Percentiles rank a stretch among this genome's conserved stretches.
Evolutionary conservation across 2,888 invertebrate genomes (phyloP).

Genomic region (Macroteleia sp.): DNA sequence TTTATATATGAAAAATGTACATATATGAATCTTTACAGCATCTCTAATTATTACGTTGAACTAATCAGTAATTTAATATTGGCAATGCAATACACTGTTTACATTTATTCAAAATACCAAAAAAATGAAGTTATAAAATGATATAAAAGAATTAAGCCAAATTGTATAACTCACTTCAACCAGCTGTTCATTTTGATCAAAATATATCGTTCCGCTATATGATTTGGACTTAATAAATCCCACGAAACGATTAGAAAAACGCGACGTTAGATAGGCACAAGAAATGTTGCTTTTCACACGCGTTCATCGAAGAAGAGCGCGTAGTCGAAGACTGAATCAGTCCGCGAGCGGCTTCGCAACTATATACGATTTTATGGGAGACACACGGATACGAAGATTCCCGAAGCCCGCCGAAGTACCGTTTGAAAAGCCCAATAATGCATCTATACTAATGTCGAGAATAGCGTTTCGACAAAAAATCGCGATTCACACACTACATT

Average conservation of each 20-base stretch:
- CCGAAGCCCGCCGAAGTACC: slow-evolving; percentile 75
- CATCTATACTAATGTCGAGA: slow-evolving; percentile 13
- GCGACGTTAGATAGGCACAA: background rate
- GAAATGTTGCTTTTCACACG: slow-evolving; percentile 1
- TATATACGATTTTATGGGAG: slow-evolving; percentile 44
- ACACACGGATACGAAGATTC: slow-evolving; percentile 68
- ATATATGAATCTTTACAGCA: too few species aligned
- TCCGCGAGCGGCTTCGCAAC: slow-evolving; percentile 21
- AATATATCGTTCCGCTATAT: background rate
- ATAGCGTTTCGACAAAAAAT: background rate
- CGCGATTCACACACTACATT: too few species aligned
- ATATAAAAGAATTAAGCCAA: background rate
- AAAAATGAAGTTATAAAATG: too few species aligned
- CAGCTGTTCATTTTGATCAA: slow-evolving; percentile 13
- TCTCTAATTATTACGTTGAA: too few species aligned
- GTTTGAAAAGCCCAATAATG: slow-evolving; percentile 70
- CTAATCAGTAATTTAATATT: too few species aligned
- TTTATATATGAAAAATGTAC: too few species aligned
- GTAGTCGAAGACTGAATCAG: slow-evolving; percentile 33
- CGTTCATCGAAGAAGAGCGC: slow-evolving; percentile 34
- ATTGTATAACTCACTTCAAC: slow-evolving; percentile 22
- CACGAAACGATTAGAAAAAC: slow-evolving; percentile 19
- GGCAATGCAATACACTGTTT: too few species aligned
- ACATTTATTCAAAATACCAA: too few species aligned
- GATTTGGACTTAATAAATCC: slow-evolving; percentile 20